Base-by-base conservation (phyloP, 1,140 invertebrate species). In the Solenopsis fugax region DNA sequence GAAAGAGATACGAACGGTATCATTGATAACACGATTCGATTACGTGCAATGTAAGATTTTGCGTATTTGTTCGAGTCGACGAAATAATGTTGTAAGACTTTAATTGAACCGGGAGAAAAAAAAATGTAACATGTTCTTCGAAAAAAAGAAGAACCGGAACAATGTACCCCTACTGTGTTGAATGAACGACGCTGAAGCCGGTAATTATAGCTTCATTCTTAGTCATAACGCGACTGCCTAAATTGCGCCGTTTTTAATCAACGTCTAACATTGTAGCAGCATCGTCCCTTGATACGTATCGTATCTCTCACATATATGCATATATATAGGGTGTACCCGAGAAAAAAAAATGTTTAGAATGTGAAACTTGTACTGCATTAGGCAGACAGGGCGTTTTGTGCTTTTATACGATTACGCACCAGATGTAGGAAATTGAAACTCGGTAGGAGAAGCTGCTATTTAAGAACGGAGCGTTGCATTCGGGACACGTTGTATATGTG, bases 181-280 rank as follows among this genome's bases (percentile, higher is more conserved):
- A 60, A 50, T 50, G 54, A 29, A 50, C 67, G 54, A 60, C 41
- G 41, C 54, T 37, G 24, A 37, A 82, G 67, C 12, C 37, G 71
- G 29, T 62, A 75, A 84, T 84, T 75, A 80, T 67, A 29, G 5
- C 41, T 60, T 60, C 69, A 84, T 75, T 73, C 80, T 84, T 37
- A 60, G 69, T 84, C 69, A 75, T 84, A 62, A 84, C 80, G 80
- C n/a, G 54, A 9, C 41, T 75, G 80, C 54, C 69, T 73, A 84
- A 84, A 84, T 75, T 84, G 69, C 54, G 69, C 69, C 69, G 56
- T 73, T 84, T 72, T 75, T 84, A 56, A 84, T 84, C 80, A 84
- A 84, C 41, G 80, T 84, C 41, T 37, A 62, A 73, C 67, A 58
- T 45, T 73, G 80, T 72, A 29, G 41, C 54, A 75, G 29, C 69